Evolutionary conservation across 64 coral and sea anemone species (phyloP).

Genomic region (Montipora efflorescens): DNA sequence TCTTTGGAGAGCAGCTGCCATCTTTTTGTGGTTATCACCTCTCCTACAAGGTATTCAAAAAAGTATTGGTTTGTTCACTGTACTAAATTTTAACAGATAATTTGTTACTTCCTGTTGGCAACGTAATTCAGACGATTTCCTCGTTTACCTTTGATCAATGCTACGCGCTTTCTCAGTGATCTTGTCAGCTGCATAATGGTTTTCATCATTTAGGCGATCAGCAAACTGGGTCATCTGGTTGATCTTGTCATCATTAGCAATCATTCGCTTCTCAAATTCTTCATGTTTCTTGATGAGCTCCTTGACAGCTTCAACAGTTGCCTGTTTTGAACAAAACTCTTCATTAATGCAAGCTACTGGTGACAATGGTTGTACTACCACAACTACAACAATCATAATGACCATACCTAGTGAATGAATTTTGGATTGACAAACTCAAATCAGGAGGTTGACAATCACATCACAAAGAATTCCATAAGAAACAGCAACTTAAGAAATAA

Average conservation of each 20-base stretch:
- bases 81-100: too few relatives aligned
- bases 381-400: too few relatives aligned
- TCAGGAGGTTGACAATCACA: background rate
- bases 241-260: conserved; percentile 96
- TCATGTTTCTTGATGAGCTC: conserved; percentile 97
- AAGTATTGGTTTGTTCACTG: too few relatives aligned
- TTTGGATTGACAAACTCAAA: too few relatives aligned
- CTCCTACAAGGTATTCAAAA: conserved; percentile 54
- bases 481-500: background rate
- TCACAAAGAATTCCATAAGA: background rate
- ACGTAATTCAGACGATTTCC: too few relatives aligned
- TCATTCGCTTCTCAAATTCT: conserved; percentile 94
- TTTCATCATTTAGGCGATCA: conserved; percentile 84
- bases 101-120: too few relatives aligned
- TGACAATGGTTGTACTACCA: too few relatives aligned
- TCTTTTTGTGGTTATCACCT: conserved; percentile 88
- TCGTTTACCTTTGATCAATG: conserved; percentile 84
- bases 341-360: background rate
- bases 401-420: too few relatives aligned
- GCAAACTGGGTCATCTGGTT: conserved; percentile 97
- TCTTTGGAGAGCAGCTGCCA: conserved; percentile 86
- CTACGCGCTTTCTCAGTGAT: conserved; percentile 95
- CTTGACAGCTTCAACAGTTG: conserved; percentile 92
- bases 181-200: conserved; percentile 97
- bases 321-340: conserved; percentile 36